A percentile compares a stretch with the other conserved stretches of the same genome.
These are phyloP conservation scores for Plebejus anna DNA, from an alignment of 2,888 invertebrate genomes.

Conservation along the genomic window DNA sequence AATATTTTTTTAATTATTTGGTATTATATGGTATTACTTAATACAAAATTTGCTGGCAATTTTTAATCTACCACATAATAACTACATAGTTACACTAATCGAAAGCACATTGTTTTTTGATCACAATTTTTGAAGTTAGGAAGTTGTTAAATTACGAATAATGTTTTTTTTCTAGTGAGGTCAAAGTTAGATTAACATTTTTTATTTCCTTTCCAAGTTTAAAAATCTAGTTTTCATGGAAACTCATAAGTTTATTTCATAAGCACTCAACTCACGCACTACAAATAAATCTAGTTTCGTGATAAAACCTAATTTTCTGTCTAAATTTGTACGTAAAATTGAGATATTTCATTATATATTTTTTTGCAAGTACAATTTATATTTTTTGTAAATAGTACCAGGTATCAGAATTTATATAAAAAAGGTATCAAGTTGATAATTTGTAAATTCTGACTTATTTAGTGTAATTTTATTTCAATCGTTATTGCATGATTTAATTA, in stretches of 20 bases:
- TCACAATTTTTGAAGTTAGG: too few relatives aligned
- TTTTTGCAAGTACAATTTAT: conserved; percentile 8
- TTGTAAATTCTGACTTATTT: background rate
- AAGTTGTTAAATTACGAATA: too few relatives aligned
- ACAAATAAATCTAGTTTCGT: conserved; percentile 25
- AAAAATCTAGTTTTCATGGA: background rate
- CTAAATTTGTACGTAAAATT: conserved; percentile 6
- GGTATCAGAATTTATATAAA: background rate
- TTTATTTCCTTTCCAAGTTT: background rate
- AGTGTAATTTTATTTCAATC: background rate
- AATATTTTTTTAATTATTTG: too few relatives aligned
- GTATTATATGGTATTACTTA: too few relatives aligned
- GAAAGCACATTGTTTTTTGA: too few relatives aligned
- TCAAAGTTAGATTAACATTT: background rate
- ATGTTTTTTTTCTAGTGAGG: background rate
- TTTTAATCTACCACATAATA: too few relatives aligned
- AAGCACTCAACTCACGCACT: conserved; percentile 23
- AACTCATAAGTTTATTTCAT: conserved; percentile 13
- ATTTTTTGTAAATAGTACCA: background rate
- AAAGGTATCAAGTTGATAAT: background rate
- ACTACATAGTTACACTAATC: too few relatives aligned
- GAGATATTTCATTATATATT: background rate
- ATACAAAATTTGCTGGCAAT: too few relatives aligned
- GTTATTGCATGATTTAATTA: background rate
- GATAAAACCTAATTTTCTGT: conserved; percentile 24